Evolutionary conservation across 1,140 invertebrate genomes (phyloP), one percentile per base, ranked within the genome.

Genomic region (Elymnias hypermnestra): DNA sequence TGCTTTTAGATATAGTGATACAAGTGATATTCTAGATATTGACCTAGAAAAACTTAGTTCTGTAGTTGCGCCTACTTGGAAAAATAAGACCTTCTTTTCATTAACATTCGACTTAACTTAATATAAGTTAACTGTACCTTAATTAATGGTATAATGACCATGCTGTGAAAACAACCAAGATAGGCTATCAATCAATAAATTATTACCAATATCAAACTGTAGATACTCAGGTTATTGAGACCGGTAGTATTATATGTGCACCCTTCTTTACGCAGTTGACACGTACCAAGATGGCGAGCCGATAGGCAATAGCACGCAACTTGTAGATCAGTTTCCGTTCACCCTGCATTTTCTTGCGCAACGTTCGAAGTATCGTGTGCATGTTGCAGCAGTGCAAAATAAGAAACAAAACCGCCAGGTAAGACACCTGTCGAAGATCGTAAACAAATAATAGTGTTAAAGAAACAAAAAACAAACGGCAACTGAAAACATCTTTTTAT

Each of bases 301-400:
- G 69, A 44, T 83, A 81, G 31, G 82, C 84, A 36, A 87, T 83
- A 9, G 86, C 86, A 26, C 72, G 73, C 47, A 87, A 77, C 61
- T 75, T 76, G 72, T 87, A 87, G 22, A 78, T 69, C 18, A 87
- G 66, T 57, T 84, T 84, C 60, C 92, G 83, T 21, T 88, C 87
- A 47, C 94, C 91, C 39, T 90, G 90, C 26, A 95, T 87, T 88
- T 99, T 99, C 78, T 96, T 93, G 40, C 93, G 92, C 63, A 98
- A 92, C 3, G 97, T 94, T 86, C 92, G 89, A 21, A 91, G 74
- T 56, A 87, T 72, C 5, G 96, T 98, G 13, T 92, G 95, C 46
- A 90, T 92, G 81, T 99, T 99, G 44, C 96, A 97, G 49, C 94
- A 77, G 83, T 96, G 97, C 23, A 99, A 87, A 38, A 95, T 73